Evolutionary conservation across 1,140 invertebrate species (phyloP), one percentile per base, ranked within the genome.

Genomic region (Marisa cornuarietis): DNA sequence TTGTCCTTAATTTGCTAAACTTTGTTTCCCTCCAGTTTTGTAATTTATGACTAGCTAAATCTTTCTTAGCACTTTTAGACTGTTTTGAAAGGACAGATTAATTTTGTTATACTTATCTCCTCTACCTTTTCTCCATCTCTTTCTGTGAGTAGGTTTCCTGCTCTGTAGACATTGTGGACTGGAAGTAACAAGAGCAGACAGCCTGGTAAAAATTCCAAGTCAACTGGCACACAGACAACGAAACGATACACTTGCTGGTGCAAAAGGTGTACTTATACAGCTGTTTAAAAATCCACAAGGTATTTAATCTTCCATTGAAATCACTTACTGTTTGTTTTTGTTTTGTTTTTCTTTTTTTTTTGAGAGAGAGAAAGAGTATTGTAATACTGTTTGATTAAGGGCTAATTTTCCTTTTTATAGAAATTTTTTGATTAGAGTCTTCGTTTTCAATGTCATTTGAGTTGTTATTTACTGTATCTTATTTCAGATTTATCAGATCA

Each of bases 151-250:
- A 86, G 88, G 85, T 54, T 87, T 78, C 75, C 78, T 89, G 54
- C 76, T 89, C 16, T 89, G 88, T 83, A 77, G 86, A 49, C 84
- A 86, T n/a, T 89, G 88, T 86, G 88, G 88, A 14, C 78, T 83
- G 69, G 86, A 88, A 26, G 80, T 88, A 22, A 83, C 84, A 20
- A 71, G 83, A 63, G 62, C 83, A 22, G 71, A 81, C 24, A 71
- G 88, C 71, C 58, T 89, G 22, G 49, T 84, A 10, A 82, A 82
- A n/a, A 77, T 85, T 8, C 85, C 87, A 9, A 88, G 85, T 78
- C 79, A 61, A 13, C 20, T 83, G 51, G 85, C 88, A 16, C 42
- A 84, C 31, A 77, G 83, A 78, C 83, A 85, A 42, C 83, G 87
- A 66, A 89, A 89, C 73, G 85, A 87, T 63, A 87, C 87, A 26